These are phyloP conservation scores for Syndactyla subalaris DNA, from an alignment of 2,797 vertebrate genomes.

Conservation along the genomic window DNA sequence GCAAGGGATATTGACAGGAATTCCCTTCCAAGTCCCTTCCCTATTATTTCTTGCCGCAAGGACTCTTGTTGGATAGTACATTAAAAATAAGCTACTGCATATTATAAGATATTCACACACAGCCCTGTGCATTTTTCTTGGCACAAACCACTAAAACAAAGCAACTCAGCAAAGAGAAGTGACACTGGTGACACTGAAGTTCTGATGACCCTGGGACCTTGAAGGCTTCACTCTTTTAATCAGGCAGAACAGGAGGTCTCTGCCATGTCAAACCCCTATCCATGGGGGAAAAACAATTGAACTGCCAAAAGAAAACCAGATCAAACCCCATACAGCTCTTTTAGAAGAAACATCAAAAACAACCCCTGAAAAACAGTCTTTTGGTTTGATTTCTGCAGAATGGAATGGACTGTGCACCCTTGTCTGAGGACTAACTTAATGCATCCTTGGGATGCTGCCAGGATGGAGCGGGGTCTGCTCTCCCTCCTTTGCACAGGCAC, in stretches of 20 bases:
- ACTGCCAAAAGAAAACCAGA: neutral
- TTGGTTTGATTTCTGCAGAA: neutral
- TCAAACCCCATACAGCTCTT: neutral
- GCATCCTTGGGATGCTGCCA: rapidly evolving
- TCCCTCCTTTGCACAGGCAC: neutral
- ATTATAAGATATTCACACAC: neutral
- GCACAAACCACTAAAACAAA: neutral
- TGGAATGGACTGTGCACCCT: rapidly evolving
- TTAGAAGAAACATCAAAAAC: neutral
- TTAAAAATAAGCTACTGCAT: neutral
- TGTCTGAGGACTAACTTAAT: neutral
- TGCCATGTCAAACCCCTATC: neutral
- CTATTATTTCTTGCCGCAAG: neutral
- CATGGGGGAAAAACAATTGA: neutral
- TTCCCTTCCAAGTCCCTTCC: neutral
- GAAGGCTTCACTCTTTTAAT: neutral
- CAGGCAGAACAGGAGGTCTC: neutral
- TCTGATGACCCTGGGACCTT: neutral
- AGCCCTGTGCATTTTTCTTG: neutral
- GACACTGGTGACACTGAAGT: neutral
- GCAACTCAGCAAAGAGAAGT: neutral
- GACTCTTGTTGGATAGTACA: neutral
- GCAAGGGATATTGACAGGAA: neutral
- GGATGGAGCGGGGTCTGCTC: neutral
- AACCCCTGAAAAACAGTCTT: neutral